A percentile compares a stretch with the other conserved stretches of the same genome.
phyloP scores from a whole-genome alignment of 2,797 vertebrate genomes.

The Ctenosaura bakeri region DNA sequence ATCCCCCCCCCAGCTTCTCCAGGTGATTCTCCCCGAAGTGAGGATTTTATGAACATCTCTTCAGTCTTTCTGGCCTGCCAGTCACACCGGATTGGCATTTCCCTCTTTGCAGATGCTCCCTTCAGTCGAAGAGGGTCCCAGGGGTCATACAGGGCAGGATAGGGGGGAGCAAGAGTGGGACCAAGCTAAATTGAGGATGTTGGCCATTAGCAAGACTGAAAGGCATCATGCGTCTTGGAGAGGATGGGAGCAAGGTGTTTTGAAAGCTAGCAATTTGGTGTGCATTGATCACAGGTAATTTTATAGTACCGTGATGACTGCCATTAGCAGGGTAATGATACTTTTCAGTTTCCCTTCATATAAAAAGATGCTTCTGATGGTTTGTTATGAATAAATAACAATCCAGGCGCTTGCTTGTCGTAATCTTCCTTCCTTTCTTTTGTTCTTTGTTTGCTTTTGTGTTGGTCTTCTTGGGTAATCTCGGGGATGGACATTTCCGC shows the following conservation, averaged over 20 bases:
- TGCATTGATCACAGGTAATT: neutral
- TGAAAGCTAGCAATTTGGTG: neutral
- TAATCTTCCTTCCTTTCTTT: too few species aligned
- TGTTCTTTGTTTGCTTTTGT: neutral
- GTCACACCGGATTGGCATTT: neutral
- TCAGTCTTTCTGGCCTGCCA: neutral
- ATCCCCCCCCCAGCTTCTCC: neutral
- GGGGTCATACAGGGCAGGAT: neutral
- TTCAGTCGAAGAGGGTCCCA: neutral
- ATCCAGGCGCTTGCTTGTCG: neutral
- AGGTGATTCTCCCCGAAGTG: neutral
- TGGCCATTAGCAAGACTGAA: neutral
- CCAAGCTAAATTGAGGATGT: neutral
- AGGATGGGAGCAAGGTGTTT: too few species aligned
- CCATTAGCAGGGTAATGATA: neutral
- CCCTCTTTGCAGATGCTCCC: neutral
- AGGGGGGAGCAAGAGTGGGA: accelerated
- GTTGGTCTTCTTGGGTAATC: neutral
- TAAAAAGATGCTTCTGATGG: neutral
- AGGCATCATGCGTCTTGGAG: too few species aligned
- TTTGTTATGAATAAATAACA: too few species aligned
- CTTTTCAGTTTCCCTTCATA: neutral
- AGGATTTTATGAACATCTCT: neutral
- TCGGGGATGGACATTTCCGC: too few species aligned
- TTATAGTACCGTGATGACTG: neutral